Base-by-base conservation (phyloP, 2,888 invertebrate species). In the Pasiphila rectangulata region DNA sequence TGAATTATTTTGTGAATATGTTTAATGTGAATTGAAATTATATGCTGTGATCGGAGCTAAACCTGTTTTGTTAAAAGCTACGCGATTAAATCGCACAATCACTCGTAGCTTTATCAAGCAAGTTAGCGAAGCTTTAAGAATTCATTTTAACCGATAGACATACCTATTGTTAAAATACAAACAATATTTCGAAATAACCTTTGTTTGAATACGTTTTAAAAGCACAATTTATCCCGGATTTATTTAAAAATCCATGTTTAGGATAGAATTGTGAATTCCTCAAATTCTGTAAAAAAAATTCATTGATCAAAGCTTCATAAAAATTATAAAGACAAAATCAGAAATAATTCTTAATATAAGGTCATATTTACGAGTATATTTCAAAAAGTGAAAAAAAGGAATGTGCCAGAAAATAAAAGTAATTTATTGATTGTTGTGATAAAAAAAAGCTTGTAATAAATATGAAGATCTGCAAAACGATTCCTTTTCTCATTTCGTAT, bases 311-410 rank as follows among this genome's bases (percentile, higher is more conserved):
- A 24, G 12, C 20, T 9, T 19, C 13, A 4, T 29, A 21, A 2
- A 9, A 21, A 37, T 35, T 2, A 3, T 10, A 10, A 20, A 7
- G 7, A 27, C 2, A 1, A 21, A 23, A 12, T 24, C 23, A 7
- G 24, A 16, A 16, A 10, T 7, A 21, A 30, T 21, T 15, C 23
- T 30, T 23, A 29, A 35, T 17, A 43, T 20, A 38, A 43, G 27
- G 10, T 46, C 21, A 51, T 45, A 32, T 17, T 34, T 12, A 53
- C 42, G 51, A 44, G 45, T 36, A 45, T 43, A 51, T 51, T 43
- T 40, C 65, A 64, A 70, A 64, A 74, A 79, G 80, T 79, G 78
- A 75, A 76, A 76, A n/a, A 81, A 75, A 73, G 77, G 72, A 74
- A 61, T 56, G 49, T 61, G 62, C 56, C 57, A 61, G 61, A 35